Base-by-base conservation (phyloP, 2,797 vertebrate species). In the Danio albolineatus region DNA sequence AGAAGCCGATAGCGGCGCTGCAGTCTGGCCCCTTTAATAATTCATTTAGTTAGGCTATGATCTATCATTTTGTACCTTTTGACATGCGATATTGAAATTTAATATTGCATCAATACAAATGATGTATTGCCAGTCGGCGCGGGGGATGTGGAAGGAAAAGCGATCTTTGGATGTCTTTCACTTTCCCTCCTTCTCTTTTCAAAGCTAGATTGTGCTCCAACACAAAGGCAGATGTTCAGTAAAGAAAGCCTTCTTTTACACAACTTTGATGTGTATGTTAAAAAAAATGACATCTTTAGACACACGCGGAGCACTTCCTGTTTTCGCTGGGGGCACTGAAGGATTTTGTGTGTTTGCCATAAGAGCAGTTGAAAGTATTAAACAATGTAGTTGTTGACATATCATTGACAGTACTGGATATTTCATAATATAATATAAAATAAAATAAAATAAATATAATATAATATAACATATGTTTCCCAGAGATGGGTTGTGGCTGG, bases 21-120 rank as follows among this genome's bases (percentile, higher is more conserved):
- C 87, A 85, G 90, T 90, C 88, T 90, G 89, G 87, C 88, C 89
- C 90, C 91, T 79, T 95, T 94, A 94, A 95, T 94, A 94, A 95
- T 95, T 94, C 90, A 94, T 93, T 93, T 93, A 92, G 91, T 92
- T 91, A 90, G 91, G 91, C 92, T 94, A 92, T 94, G 94, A 94
- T 95, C 93, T 94, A 92, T 94, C 94, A 94, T 94, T 94, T 94
- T 94, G 92, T 94, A 94, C 93, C 93, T 95, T 95, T 94, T 94
- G 94, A 95, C 94, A 94, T 91, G 90, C 86, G 90, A 94, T 94
- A 94, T 94, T 94, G 93, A 94, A 94, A 95, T 94, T 94, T 94
- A 94, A 94, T 94, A 94, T 93, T 92, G 93, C 92, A 93, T 94
- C 93, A 93, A 94, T 94, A 94, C 92, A 94, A 93, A 92, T 95